Percentiles rank a stretch among this genome's conserved stretches.
Evolutionary conservation across 2,113 vertebrate species (phyloP).

Genomic region (Pteruthius melanotis): DNA sequence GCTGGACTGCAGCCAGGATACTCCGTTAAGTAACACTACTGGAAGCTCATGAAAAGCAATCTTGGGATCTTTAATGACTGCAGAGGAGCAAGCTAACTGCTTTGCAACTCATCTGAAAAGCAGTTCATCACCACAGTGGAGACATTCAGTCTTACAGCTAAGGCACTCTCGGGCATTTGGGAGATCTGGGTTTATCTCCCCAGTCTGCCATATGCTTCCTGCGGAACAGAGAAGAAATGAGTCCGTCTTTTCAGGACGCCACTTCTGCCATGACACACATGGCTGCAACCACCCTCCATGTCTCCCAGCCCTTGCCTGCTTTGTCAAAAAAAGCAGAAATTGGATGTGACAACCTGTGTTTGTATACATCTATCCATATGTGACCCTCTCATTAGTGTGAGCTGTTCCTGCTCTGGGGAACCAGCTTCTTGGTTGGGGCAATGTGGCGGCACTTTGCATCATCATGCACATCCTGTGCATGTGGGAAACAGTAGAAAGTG

Average conservation of each 20-base stretch:
- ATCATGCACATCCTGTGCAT: rapidly evolving
- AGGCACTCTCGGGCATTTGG: neutral
- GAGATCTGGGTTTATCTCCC: neutral
- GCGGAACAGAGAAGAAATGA: neutral
- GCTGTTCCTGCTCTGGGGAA: neutral
- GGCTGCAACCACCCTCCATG: rapidly evolving
- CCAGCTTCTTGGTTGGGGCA: neutral
- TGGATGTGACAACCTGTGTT: neutral
- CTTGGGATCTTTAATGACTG: constrained; percentile 8
- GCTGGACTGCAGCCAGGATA: neutral
- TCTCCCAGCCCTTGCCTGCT: neutral
- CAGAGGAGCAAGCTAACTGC: neutral
- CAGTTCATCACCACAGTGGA: neutral
- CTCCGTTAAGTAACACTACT: neutral
- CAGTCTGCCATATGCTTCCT: neutral
- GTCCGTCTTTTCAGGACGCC: neutral
- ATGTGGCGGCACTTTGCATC: neutral
- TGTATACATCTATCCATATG: rapidly evolving
- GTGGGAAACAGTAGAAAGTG: neutral
- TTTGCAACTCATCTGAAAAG: constrained; percentile 1
- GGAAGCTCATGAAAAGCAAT: neutral
- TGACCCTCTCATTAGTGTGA: neutral
- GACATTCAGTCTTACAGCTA: neutral
- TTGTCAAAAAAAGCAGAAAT: neutral
- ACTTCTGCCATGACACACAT: neutral